Percentiles rank a stretch among this genome's conserved stretches.
phyloP scores from a whole-genome alignment of 2,888 invertebrate species.

The Taenaris catops region DNA sequence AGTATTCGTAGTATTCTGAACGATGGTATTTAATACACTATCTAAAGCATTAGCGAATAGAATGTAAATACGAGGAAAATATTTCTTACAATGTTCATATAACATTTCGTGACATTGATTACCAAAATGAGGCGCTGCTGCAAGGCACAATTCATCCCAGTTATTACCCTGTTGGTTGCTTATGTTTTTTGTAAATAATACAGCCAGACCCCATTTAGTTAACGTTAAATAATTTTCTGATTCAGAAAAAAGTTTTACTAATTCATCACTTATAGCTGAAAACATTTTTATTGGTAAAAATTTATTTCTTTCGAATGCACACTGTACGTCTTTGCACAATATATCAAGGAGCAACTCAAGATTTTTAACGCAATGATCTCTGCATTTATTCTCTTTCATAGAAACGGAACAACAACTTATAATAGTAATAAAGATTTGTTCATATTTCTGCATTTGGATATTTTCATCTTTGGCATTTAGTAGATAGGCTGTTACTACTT shows the following conservation, averaged over 20 bases:
- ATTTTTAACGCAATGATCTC: slow-evolving; percentile 23
- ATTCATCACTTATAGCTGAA: slow-evolving; percentile 29
- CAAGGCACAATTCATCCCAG: slow-evolving; percentile 31
- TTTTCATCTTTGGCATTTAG: slow-evolving; percentile 36
- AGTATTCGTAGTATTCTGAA: slow-evolving; percentile 18
- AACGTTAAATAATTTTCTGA: slow-evolving; percentile 44
- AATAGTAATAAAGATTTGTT: slow-evolving; percentile 38
- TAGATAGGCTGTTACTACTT: slow-evolving; percentile 40
- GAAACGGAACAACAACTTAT: slow-evolving; percentile 32
- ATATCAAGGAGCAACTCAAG: slow-evolving; percentile 31
- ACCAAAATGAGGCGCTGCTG: slow-evolving; percentile 35
- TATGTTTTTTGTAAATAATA: slow-evolving; percentile 33
- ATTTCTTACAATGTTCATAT: slow-evolving; percentile 38
- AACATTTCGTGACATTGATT: slow-evolving; percentile 37
- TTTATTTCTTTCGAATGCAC: slow-evolving; percentile 27
- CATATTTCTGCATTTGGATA: slow-evolving; percentile 38
- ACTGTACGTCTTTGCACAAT: slow-evolving; percentile 32
- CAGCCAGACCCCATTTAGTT: slow-evolving; percentile 42
- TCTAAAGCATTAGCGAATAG: slow-evolving; percentile 38
- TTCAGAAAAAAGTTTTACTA: slow-evolving; percentile 31
- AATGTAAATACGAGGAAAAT: slow-evolving; percentile 46
- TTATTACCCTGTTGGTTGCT: slow-evolving; percentile 18
- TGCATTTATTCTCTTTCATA: slow-evolving; percentile 31
- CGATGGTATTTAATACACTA: slow-evolving; percentile 21
- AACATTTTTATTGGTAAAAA: slow-evolving; percentile 35